These are phyloP conservation scores for Prinia subflava DNA, from an alignment of 2,113 vertebrate species.

Conservation along the genomic window DNA sequence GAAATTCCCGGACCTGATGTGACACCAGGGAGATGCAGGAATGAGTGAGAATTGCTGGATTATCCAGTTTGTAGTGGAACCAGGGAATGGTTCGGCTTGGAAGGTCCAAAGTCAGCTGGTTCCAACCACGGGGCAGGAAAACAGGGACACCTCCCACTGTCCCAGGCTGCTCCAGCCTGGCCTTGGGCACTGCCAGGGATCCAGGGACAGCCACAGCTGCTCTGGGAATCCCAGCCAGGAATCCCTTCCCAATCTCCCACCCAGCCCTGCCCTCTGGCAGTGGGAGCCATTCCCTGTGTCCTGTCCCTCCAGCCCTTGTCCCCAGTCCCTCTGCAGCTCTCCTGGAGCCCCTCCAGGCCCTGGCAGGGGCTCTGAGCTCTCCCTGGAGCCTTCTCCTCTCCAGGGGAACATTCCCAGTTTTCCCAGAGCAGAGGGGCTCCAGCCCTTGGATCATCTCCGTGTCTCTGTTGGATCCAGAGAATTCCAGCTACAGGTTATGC, in stretches of 20 bases:
- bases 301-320: too few relatives aligned
- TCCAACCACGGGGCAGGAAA: not conserved
- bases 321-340: too few relatives aligned
- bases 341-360: too few relatives aligned
- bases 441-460: rapidly evolving
- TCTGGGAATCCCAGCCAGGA: not conserved
- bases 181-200: not conserved
- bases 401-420: not conserved
- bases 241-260: not conserved
- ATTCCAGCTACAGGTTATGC: not conserved
- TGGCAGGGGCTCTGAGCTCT: not conserved
- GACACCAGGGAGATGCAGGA: not conserved
- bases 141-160: rapidly evolving
- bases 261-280: not conserved
- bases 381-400: not conserved
- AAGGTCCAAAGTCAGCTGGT: not conserved
- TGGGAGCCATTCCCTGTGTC: too few relatives aligned
- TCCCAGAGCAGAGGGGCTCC: not conserved
- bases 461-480: not conserved
- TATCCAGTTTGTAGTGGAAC: not conserved
- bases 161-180: rapidly evolving
- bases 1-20: not conserved
- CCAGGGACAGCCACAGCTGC: not conserved
- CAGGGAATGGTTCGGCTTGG: not conserved
- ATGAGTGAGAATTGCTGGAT: not conserved